These are phyloP conservation scores for Triplophysa tibetana DNA, from an alignment of 2,113 vertebrate genomes.

Conservation along the genomic window DNA sequence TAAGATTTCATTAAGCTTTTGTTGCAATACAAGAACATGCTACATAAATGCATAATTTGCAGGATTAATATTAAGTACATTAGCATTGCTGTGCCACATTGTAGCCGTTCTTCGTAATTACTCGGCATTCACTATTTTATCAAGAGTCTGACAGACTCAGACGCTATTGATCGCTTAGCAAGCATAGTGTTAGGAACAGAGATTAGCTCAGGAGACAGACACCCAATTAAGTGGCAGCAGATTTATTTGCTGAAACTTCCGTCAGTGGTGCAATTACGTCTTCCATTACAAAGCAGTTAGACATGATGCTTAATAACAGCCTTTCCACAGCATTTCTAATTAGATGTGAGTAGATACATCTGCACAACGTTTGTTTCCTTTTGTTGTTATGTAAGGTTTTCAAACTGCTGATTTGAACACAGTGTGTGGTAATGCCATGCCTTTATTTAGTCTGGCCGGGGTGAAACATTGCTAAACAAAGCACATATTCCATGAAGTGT, in stretches of 20 bases:
- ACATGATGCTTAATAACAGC: background rate
- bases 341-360: background rate
- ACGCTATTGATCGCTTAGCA: slow-evolving; percentile 6
- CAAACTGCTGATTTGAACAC: background rate
- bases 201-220: background rate
- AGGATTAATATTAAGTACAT: background rate
- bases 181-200: background rate
- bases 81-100: background rate
- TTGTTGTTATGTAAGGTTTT: background rate
- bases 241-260: slow-evolving; percentile 8
- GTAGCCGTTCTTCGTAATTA: slow-evolving; percentile 26
- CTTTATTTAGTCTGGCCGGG: background rate
- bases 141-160: slow-evolving; percentile 16
- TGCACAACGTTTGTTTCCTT: background rate
- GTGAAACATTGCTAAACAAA: background rate
- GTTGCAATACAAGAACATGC: too few species aligned
- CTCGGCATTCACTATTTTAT: slow-evolving; percentile 25
- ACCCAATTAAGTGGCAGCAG: background rate
- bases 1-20: too few species aligned
- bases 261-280: slow-evolving; percentile 33
- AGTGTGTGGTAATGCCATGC: background rate
- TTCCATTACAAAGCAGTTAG: slow-evolving; percentile 24
- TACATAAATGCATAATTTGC: background rate
- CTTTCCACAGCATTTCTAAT: background rate
- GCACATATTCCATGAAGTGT: background rate